phyloP scores from a whole-genome alignment of 1,140 invertebrate species.

The Leguminivora glycinivorella region DNA sequence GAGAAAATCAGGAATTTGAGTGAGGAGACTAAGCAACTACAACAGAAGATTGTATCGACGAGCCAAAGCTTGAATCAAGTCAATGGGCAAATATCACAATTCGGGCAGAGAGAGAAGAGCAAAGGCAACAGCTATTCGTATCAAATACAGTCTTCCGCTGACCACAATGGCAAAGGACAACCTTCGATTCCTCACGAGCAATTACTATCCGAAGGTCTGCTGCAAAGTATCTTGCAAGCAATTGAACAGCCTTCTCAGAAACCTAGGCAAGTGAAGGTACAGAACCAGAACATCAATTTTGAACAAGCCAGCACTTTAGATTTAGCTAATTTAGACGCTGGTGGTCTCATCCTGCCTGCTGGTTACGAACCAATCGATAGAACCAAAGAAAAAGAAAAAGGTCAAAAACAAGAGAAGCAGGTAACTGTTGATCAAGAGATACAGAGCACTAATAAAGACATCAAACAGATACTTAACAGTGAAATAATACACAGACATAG shows the following conservation, averaged over 20 bases:
- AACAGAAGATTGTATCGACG: constrained; percentile 63
- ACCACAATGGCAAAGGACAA: constrained; percentile 66
- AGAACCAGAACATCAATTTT: constrained; percentile 35
- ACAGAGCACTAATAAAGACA: constrained; percentile 48
- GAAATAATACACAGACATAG: constrained; percentile 54
- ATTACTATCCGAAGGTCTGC: constrained; percentile 86
- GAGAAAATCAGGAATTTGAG: constrained; percentile 63
- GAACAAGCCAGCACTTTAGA: constrained; percentile 34
- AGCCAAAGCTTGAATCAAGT: constrained; percentile 53
- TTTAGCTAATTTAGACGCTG: constrained; percentile 39
- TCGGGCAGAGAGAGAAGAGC: constrained; percentile 79
- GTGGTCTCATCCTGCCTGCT: constrained; percentile 56
- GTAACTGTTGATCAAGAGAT: constrained; percentile 45
- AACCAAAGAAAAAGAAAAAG: constrained; percentile 46
- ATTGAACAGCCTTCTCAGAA: constrained; percentile 61
- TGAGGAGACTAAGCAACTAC: constrained; percentile 65
- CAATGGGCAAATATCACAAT: constrained; percentile 37
- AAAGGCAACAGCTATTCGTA: constrained; percentile 84
- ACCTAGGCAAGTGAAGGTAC: constrained; percentile 40
- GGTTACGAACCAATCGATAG: constrained; percentile 69
- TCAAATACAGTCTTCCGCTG: constrained; percentile 84
- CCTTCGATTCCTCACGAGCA: constrained; percentile 83
- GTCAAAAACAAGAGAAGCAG: constrained; percentile 12
- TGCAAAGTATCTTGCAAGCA: constrained; percentile 86
- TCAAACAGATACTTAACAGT: constrained; percentile 48